Evolutionary conservation across 2,113 vertebrate species (phyloP), one percentile per base, ranked within the genome.

Genomic region (Pelmatolapia mariae): DNA sequence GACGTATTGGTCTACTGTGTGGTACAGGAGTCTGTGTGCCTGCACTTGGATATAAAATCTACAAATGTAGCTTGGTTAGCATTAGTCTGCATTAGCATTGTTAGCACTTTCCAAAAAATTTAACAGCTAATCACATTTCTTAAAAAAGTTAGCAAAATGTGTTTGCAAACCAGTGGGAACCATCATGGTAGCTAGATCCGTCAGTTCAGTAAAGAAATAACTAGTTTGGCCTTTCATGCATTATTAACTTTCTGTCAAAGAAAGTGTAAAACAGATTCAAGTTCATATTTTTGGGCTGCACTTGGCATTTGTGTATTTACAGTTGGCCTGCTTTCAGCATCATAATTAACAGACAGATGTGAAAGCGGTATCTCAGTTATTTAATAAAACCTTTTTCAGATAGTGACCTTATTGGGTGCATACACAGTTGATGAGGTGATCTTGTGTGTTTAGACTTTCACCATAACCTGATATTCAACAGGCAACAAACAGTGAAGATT

Each of bases 111-210:
- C 13, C n/a, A 43, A 66, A 63, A 63, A 38, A 38, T n/a, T 3
- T 66, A 38, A 38, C 33, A 38, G 33, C 61, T 38, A 66, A 38
- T 22, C 33, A 38, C 61, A 38, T 66, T 66, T 66, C 33, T 38
- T n/a, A 1, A 66, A 38, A 68, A 68, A 3, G 33, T 38, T 68
- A 45, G 40, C 13, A 26, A 73, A 45, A 73, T 26, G 13, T 43
- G 0, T 26, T 24, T 45, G 38, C 22, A 73, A 73, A 73, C 38
- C 0, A 3, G 22, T 26, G 66, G 10, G 22, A 26, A 26, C 2
- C 24, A 73, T 26, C 22, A 29, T 76, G 68, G 40, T 47, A 26
- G 22, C 15, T 47, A 47, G 22, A 76, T 76, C 68, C 68, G 47
- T 76, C 22, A 16, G 40, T 76, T 45, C 68, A 47, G 43, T 47